A percentile compares a stretch with the other conserved stretches of the same genome.
These are phyloP conservation scores for Anastrepha obliqua DNA, from an alignment of 1,140 invertebrate genomes.

Conservation along the genomic window DNA sequence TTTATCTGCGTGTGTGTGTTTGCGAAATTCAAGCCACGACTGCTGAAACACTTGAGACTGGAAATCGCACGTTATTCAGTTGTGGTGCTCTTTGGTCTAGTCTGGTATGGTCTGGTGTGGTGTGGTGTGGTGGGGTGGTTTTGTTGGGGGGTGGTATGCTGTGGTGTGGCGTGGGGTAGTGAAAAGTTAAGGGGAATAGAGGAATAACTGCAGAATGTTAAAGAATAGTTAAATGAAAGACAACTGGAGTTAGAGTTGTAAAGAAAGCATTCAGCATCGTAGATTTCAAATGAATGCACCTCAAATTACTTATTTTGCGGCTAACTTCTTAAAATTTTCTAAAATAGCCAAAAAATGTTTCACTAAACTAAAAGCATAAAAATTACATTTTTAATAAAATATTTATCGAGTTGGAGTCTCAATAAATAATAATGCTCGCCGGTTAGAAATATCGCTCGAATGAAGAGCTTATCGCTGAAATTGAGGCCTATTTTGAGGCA, in stretches of 20 bases:
- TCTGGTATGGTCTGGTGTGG: background rate
- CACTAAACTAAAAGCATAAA: too few relatives aligned
- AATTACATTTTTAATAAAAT: too few relatives aligned
- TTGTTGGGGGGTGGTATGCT: too few relatives aligned
- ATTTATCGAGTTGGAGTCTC: too few relatives aligned
- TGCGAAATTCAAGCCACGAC: background rate
- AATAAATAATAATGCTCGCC: too few relatives aligned
- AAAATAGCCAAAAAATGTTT: too few relatives aligned
- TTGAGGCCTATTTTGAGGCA: too few relatives aligned
- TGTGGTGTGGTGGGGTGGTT: background rate
- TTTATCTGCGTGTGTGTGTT: background rate
- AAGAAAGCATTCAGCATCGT: background rate
- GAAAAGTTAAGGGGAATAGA: background rate
- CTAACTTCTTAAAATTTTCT: too few relatives aligned
- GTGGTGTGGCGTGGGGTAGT: background rate
- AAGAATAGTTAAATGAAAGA: background rate
- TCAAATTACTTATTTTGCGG: too few relatives aligned
- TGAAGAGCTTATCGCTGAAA: too few relatives aligned
- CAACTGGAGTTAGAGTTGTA: background rate
- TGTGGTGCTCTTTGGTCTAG: background rate
- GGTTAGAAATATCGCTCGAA: too few relatives aligned
- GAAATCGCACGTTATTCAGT: background rate
- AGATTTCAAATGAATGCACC: too few relatives aligned
- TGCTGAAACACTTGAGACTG: slow-evolving; percentile 29
- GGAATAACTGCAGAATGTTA: background rate